phyloP scores from a whole-genome alignment of 2,888 invertebrate species.

The Eilema caniola region DNA sequence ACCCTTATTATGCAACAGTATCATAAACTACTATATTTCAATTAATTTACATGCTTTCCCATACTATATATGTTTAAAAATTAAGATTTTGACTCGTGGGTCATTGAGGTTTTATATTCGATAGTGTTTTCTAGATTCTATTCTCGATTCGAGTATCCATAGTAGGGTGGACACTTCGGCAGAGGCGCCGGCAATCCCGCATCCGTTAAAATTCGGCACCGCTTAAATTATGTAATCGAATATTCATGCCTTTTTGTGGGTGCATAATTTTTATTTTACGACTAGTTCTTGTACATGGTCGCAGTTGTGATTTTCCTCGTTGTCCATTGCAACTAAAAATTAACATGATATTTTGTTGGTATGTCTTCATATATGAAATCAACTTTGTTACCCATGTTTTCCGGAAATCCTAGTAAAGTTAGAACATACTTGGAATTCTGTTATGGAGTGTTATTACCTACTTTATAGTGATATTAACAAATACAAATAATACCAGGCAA shows the following conservation, averaged over 20 bases:
- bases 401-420: background rate
- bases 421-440: background rate
- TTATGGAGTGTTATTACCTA: background rate
- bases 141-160: slow-evolving; percentile 43
- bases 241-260: slow-evolving; percentile 69
- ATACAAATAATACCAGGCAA: background rate
- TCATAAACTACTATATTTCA: background rate
- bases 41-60: background rate
- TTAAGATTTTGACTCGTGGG: background rate
- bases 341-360: background rate
- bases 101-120: background rate
- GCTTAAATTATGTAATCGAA: slow-evolving; percentile 80
- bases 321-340: slow-evolving; percentile 11
- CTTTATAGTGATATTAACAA: background rate
- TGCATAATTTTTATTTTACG: slow-evolving; percentile 60
- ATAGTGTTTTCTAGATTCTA: background rate
- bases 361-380: background rate
- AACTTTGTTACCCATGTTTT: background rate
- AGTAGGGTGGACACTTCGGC: slow-evolving; percentile 55
- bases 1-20: too few species aligned
- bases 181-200: slow-evolving; percentile 67
- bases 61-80: background rate
- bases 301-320: slow-evolving; percentile 32
- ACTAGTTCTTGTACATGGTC: slow-evolving; percentile 49
- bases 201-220: slow-evolving; percentile 59